Evolutionary conservation across 2,797 vertebrate genomes (phyloP).

Genomic region (Poecilia wingei): DNA sequence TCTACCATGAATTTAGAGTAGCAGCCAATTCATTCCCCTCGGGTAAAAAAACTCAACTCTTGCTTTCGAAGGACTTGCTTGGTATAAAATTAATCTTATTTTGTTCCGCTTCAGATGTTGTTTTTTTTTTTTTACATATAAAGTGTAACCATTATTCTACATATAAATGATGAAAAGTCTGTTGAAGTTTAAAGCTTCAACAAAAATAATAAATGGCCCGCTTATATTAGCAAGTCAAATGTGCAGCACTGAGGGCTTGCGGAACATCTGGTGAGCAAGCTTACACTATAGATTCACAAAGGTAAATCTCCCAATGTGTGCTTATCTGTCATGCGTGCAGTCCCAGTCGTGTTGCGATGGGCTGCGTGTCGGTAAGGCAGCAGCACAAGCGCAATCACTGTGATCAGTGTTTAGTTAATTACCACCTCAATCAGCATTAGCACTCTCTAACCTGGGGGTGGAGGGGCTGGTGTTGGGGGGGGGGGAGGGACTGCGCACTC

Average conservation of each 20-base stretch:
- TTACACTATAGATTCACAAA: conserved; percentile 30
- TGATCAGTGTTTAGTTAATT: conserved; percentile 71
- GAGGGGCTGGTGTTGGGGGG: neutral
- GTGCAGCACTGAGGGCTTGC: conserved; percentile 26
- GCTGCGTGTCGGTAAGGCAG: conserved; percentile 60
- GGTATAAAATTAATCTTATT: neutral
- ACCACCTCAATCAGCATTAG: conserved; percentile 74
- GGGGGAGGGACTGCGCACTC: conserved; percentile 46
- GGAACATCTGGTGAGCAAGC: conserved; percentile 58
- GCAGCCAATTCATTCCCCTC: neutral
- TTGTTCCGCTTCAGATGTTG: too few species aligned
- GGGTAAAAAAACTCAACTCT: conserved; percentile 5
- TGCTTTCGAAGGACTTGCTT: conserved; percentile 30
- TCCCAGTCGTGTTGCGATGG: conserved; percentile 52
- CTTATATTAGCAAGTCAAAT: conserved; percentile 64
- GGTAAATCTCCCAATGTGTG: conserved; percentile 50
- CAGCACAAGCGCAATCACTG: conserved; percentile 55
- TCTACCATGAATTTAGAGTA: conserved; percentile 12
- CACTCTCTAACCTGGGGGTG: conserved; percentile 54
- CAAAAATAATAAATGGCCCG: conserved; percentile 40
- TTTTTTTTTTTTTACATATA: neutral
- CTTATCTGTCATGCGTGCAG: conserved; percentile 54
- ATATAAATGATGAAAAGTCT: conserved; percentile 15
- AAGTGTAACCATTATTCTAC: conserved; percentile 16
- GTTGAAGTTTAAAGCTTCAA: conserved; percentile 32